A percentile compares a stretch with the other conserved stretches of the same genome.
Evolutionary conservation across 2,888 invertebrate species (phyloP).

Genomic region (Apamea monoglypha): DNA sequence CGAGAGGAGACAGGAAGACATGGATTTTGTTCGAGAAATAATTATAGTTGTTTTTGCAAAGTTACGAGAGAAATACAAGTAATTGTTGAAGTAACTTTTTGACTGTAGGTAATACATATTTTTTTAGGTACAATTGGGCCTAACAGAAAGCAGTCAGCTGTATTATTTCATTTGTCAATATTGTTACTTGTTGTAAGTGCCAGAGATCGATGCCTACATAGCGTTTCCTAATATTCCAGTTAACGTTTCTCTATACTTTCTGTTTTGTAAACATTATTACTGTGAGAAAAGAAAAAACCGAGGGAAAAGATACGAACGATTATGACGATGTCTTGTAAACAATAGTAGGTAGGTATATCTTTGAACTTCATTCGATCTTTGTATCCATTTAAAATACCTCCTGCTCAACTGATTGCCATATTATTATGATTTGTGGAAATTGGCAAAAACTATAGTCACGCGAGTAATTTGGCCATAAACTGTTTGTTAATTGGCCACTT

Average conservation of each 20-base stretch:
- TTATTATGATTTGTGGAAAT: constrained; percentile 25
- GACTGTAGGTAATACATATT: neutral
- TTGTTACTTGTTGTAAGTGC: neutral
- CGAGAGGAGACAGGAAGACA: constrained; percentile 1
- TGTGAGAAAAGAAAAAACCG: neutral
- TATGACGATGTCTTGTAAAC: neutral
- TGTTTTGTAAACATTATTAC: constrained; percentile 38
- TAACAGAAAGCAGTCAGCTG: constrained; percentile 3
- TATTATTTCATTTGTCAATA: constrained; percentile 1
- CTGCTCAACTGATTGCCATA: constrained; percentile 1
- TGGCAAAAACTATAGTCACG: constrained; percentile 31
- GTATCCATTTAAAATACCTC: neutral
- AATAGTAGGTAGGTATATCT: neutral
- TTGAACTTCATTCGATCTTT: constrained; percentile 16
- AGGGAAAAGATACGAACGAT: neutral
- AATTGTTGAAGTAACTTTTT: constrained; percentile 7
- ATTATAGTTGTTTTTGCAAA: neutral
- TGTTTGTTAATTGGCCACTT: constrained; percentile 42
- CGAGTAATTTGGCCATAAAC: constrained; percentile 40
- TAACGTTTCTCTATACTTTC: neutral
- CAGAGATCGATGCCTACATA: constrained; percentile 3
- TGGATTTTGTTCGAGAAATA: neutral
- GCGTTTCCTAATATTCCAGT: constrained; percentile 8
- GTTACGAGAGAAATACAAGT: neutral
- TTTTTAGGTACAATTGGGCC: neutral